phyloP scores from a whole-genome alignment of 2,113 vertebrate species.

The Tylochromis polylepis region DNA sequence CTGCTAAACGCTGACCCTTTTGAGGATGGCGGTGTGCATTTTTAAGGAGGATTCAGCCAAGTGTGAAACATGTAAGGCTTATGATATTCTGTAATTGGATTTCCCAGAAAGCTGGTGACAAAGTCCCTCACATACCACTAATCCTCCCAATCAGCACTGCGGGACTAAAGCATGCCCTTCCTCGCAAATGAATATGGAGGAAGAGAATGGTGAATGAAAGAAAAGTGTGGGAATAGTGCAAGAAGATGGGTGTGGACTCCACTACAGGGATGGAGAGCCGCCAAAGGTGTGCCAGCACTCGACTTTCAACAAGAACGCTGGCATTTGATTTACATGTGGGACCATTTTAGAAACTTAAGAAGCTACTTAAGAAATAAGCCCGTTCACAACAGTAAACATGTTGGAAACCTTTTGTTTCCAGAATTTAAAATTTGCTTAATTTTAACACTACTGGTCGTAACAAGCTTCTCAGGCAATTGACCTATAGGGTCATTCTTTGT shows the following conservation, averaged over 20 bases:
- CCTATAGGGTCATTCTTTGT: background rate
- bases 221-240: background rate
- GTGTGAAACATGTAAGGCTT: slow-evolving; percentile 75
- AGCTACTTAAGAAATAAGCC: background rate
- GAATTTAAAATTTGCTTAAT: background rate
- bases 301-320: background rate
- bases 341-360: background rate
- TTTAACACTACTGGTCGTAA: background rate
- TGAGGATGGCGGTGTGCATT: slow-evolving; percentile 39
- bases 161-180: slow-evolving; percentile 45
- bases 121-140: slow-evolving; percentile 75
- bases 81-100: slow-evolving; percentile 81
- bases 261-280: background rate
- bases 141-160: slow-evolving; percentile 74
- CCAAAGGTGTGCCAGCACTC: background rate
- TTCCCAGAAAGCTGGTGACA: slow-evolving; percentile 78
- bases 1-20: slow-evolving; percentile 49
- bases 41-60: slow-evolving; percentile 60
- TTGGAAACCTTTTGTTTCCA: background rate
- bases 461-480: background rate
- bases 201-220: slow-evolving; percentile 6
- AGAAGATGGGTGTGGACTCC: background rate
- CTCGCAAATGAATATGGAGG: slow-evolving; percentile 45
- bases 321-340: background rate
- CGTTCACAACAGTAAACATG: background rate